Conservation (phyloP, 2,113 vertebrate species). For the Charadrius vociferus region DNA sequence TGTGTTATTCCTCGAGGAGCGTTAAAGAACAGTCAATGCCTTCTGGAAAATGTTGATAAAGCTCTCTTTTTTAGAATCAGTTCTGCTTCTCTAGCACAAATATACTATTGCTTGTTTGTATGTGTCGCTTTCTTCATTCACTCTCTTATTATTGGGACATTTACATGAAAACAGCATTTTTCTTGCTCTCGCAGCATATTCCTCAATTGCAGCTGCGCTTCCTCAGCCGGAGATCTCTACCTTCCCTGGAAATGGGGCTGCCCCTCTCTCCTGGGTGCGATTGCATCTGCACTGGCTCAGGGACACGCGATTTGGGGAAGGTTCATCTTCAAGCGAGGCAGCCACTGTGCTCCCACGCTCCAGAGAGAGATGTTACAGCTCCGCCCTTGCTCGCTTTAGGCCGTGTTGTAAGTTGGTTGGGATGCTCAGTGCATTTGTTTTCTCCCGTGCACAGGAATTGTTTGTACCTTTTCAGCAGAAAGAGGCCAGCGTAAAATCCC, state of each 20-base stretch:
- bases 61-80: slow-evolving; percentile 17
- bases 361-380: not conserved
- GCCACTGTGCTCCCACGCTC: not conserved
- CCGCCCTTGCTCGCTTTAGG: not conserved
- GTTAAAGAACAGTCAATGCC: not conserved
- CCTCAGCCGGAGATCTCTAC: not conserved
- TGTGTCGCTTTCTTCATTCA: slow-evolving; percentile 19
- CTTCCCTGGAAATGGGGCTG: not conserved
- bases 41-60: slow-evolving; percentile 57
- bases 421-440: accelerated
- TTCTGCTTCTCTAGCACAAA: slow-evolving; percentile 58
- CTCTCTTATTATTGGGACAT: slow-evolving; percentile 1
- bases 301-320: accelerated
- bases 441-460: not conserved
- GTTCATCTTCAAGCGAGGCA: accelerated
- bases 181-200: slow-evolving; percentile 25
- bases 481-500: not conserved
- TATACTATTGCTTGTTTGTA: not conserved
- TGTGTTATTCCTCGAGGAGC: not conserved
- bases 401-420: accelerated
- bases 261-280: not conserved
- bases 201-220: not conserved
- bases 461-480: not conserved
- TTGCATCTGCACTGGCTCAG: accelerated
- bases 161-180: slow-evolving; percentile 25